A percentile compares a stretch with the other conserved stretches of the same genome.
Conservation (phyloP, 2,797 vertebrate genomes). For the Anniella stebbinsi region DNA sequence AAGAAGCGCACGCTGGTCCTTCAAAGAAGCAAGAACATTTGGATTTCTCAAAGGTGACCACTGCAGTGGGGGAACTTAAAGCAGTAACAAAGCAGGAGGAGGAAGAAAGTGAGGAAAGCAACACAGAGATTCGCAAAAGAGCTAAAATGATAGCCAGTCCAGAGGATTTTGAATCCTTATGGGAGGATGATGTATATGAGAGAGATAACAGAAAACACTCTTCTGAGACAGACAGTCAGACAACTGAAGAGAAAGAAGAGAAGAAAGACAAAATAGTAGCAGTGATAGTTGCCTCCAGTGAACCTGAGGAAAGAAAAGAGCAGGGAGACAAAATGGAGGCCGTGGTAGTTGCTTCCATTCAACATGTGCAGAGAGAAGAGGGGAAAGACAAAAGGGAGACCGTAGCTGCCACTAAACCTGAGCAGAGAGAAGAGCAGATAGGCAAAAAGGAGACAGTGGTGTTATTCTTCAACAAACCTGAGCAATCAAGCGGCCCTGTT, state of each 20-base stretch:
- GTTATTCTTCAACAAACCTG: conserved; percentile 11
- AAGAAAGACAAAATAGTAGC: conserved; percentile 27
- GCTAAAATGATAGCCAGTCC: conserved; percentile 79
- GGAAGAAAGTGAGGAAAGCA: conserved; percentile 52
- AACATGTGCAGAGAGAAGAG: neutral
- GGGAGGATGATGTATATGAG: conserved; percentile 71
- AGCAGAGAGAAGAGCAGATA: neutral
- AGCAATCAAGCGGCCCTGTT: conserved; percentile 68
- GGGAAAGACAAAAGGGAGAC: neutral
- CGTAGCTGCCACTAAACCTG: neutral
- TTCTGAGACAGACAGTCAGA: conserved; percentile 23
- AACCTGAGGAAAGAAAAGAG: conserved; percentile 16
- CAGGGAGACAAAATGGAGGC: neutral
- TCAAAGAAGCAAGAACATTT: conserved; percentile 61
- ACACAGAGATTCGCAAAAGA: conserved; percentile 52
- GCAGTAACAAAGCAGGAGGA: conserved; percentile 75
- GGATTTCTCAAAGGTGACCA: conserved; percentile 68
- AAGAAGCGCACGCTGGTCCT: conserved; percentile 67
- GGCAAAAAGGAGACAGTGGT: neutral
- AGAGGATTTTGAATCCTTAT: conserved; percentile 77
- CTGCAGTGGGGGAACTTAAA: conserved; percentile 73
- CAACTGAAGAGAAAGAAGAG: conserved; percentile 19
- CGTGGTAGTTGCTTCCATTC: neutral
- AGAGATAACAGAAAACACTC: conserved; percentile 52
- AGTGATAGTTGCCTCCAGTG: neutral